Percentiles rank a stretch among this genome's conserved stretches.
phyloP scores from a whole-genome alignment of 2,888 invertebrate genomes.

The Campoletis raptor region DNA sequence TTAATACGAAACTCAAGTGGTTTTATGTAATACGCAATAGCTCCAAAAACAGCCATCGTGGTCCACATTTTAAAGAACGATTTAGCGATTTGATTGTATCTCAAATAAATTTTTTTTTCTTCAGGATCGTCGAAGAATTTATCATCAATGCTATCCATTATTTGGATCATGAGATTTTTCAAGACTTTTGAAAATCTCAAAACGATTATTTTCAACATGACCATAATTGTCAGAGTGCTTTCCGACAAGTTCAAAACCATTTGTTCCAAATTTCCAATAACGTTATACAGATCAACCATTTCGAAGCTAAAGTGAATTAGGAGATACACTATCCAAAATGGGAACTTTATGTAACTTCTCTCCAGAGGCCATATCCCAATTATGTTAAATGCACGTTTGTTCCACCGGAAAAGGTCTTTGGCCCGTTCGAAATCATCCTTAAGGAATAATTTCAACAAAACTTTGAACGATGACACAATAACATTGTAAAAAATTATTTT shows the following conservation, averaged over 20 bases:
- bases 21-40: conserved; percentile 38
- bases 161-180: conserved; percentile 38
- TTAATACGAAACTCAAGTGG: conserved; percentile 36
- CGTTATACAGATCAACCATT: conserved; percentile 51
- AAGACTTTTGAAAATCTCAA: conserved; percentile 40
- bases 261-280: conserved; percentile 65
- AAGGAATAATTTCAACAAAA: not conserved
- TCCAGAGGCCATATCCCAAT: conserved; percentile 70
- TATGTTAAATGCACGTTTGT: conserved; percentile 57
- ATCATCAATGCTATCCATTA: conserved; percentile 44
- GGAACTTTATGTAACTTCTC: conserved; percentile 58
- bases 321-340: conserved; percentile 60
- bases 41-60: not conserved
- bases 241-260: conserved; percentile 56
- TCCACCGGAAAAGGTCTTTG: conserved; percentile 62
- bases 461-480: not conserved
- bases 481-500: not conserved
- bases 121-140: conserved; percentile 50
- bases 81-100: conserved; percentile 64
- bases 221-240: not conserved
- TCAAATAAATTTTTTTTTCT: conserved; percentile 64
- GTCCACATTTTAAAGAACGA: conserved; percentile 54
- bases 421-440: conserved; percentile 57
- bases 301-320: conserved; percentile 56
- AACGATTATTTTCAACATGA: conserved; percentile 30